A percentile compares a stretch with the other conserved stretches of the same genome.
Conservation (phyloP, 2,113 vertebrate species). For the Nansenia antarctica region DNA sequence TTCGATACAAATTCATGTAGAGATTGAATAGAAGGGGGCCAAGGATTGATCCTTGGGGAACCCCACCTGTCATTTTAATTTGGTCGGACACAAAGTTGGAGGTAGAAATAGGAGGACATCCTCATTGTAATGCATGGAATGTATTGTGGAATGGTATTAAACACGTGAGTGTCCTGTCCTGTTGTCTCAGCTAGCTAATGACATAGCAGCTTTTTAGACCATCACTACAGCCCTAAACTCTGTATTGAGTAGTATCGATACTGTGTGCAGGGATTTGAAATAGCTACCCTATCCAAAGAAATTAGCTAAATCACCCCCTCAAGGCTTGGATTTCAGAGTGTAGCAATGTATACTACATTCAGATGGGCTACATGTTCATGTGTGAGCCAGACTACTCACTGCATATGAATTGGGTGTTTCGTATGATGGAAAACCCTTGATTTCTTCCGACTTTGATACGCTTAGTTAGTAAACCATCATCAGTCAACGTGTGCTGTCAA, state of each 20-base stretch:
- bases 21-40: too few species aligned
- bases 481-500: not conserved
- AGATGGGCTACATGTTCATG: not conserved
- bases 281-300: not conserved
- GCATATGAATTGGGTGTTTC: not conserved
- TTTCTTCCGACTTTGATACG: not conserved
- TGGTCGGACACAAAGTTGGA: too few species aligned
- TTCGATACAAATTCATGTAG: too few species aligned
- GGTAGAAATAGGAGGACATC: too few species aligned
- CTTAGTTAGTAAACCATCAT: too few species aligned
- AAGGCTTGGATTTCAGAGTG: not conserved
- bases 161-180: conserved; percentile 12
- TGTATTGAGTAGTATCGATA: not conserved
- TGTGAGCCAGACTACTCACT: not conserved
- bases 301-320: not conserved
- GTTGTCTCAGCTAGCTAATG: conserved; percentile 14
- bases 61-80: too few species aligned
- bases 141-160: too few species aligned
- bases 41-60: too few species aligned
- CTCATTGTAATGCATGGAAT: too few species aligned
- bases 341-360: not conserved
- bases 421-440: not conserved
- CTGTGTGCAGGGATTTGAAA: not conserved
- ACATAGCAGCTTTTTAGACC: conserved; percentile 12
- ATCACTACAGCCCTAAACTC: conserved; percentile 5